phyloP scores from a whole-genome alignment of 2,888 invertebrate genomes.

The Cheilosia soror region DNA sequence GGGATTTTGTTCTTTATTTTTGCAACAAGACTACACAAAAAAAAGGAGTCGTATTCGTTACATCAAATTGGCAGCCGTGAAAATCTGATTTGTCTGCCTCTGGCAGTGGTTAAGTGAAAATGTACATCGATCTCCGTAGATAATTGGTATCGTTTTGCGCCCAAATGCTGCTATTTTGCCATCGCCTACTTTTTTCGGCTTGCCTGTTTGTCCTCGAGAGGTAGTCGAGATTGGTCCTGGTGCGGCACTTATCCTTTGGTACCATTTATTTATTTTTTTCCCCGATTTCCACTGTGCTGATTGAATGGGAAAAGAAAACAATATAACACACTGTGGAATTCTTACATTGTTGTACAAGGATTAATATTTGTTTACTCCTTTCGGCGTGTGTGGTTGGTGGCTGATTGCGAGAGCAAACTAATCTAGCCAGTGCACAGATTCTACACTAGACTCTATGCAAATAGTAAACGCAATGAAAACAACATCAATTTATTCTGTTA shows the following conservation, averaged over 20 bases:
- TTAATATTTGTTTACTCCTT: constrained; percentile 76
- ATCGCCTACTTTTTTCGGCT: constrained; percentile 52
- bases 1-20: constrained; percentile 35
- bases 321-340: constrained; percentile 54
- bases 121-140: constrained; percentile 68
- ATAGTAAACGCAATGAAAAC: constrained; percentile 71
- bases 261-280: constrained; percentile 40
- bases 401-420: constrained; percentile 62
- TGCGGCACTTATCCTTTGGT: constrained; percentile 75
- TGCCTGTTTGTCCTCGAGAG: neutral
- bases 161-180: constrained; percentile 69
- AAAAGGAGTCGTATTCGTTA: constrained; percentile 70
- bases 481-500: constrained; percentile 75
- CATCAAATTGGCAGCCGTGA: constrained; percentile 76
- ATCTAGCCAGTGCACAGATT: constrained; percentile 21
- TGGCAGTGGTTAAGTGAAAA: constrained; percentile 61
- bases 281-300: constrained; percentile 20
- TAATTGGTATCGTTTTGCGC: constrained; percentile 74
- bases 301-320: constrained; percentile 71
- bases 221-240: constrained; percentile 2
- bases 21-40: neutral
- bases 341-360: constrained; percentile 68
- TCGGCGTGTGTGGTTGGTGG: constrained; percentile 64
- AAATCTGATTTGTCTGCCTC: constrained; percentile 63
- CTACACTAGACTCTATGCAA: constrained; percentile 58